Percentiles rank a stretch among this genome's conserved stretches.
phyloP scores from a whole-genome alignment of 2,888 invertebrate species.

The Pyralis farinalis region DNA sequence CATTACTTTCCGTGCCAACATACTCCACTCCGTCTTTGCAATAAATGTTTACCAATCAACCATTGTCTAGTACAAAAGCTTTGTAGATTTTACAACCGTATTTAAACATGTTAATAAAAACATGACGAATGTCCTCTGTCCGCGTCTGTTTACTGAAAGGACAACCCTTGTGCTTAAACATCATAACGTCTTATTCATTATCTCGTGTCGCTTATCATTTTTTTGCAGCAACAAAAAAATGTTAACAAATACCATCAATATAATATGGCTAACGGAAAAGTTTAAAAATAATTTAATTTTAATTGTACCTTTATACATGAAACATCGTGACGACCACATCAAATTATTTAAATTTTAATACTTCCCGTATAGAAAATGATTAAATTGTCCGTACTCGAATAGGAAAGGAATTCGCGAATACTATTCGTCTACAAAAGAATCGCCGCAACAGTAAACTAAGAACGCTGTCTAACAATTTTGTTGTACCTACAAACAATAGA shows the following conservation, averaged over 20 bases:
- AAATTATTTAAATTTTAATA: too few species aligned
- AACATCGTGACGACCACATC: too few species aligned
- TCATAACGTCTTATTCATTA: neutral
- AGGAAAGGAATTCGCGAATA: too few species aligned
- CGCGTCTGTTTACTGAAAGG: neutral
- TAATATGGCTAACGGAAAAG: too few species aligned
- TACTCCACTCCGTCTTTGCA: constrained; percentile 1
- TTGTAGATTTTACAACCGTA: constrained; percentile 2
- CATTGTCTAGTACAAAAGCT: constrained; percentile 2
- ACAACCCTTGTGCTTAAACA: neutral
- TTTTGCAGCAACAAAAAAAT: neutral
- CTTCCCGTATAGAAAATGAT: too few species aligned
- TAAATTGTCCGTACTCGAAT: too few species aligned
- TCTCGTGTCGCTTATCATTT: neutral
- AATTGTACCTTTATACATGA: too few species aligned
- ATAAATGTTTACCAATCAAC: constrained; percentile 3
- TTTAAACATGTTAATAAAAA: constrained; percentile 2
- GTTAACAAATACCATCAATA: neutral
- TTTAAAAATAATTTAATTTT: too few species aligned
- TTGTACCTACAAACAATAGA: too few species aligned
- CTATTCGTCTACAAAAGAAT: too few species aligned
- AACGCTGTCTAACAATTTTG: too few species aligned
- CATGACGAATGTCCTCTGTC: constrained; percentile 1
- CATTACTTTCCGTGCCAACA: neutral
- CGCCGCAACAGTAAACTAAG: too few species aligned